Conservation (phyloP, 2,888 invertebrate species). For the Amphipyra berbera region DNA sequence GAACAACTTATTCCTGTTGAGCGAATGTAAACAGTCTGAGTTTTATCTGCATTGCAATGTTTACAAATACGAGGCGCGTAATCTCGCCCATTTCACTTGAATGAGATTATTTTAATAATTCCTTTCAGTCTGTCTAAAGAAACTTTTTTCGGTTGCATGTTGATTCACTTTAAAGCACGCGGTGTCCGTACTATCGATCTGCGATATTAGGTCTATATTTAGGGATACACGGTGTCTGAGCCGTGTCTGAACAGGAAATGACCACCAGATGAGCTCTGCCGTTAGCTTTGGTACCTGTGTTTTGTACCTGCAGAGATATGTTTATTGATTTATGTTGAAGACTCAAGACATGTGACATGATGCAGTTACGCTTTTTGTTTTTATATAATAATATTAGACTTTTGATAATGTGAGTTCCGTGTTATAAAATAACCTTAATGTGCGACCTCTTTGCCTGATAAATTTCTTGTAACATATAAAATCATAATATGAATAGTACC, state of each 20-base stretch:
- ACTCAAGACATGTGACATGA: neutral
- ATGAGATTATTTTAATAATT: slow-evolving; percentile 37
- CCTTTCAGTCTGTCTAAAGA: slow-evolving; percentile 12
- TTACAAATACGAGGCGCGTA: slow-evolving; percentile 61
- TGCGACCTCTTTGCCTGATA: slow-evolving; percentile 3
- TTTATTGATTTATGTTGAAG: slow-evolving; percentile 21
- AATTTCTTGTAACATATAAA: slow-evolving; percentile 18
- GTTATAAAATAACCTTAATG: too few relatives aligned
- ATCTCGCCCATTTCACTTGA: slow-evolving; percentile 48
- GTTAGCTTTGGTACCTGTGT: slow-evolving; percentile 59
- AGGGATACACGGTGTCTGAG: slow-evolving; percentile 73
- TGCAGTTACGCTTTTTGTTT: neutral
- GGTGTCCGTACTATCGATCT: slow-evolving; percentile 57
- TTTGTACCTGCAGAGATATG: slow-evolving; percentile 5
- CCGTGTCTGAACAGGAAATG: slow-evolving; percentile 84
- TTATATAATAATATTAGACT: too few relatives aligned
- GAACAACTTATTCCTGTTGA: slow-evolving; percentile 83
- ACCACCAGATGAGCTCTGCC: slow-evolving; percentile 81
- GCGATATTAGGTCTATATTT: slow-evolving; percentile 62
- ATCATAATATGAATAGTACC: neutral
- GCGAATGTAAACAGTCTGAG: slow-evolving; percentile 80
- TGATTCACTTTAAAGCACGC: slow-evolving; percentile 14
- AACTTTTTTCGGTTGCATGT: slow-evolving; percentile 6
- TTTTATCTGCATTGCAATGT: slow-evolving; percentile 74
- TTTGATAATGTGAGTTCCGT: too few relatives aligned